phyloP scores from a whole-genome alignment of 2,797 vertebrate species.

The Cuniculus paca region DNA sequence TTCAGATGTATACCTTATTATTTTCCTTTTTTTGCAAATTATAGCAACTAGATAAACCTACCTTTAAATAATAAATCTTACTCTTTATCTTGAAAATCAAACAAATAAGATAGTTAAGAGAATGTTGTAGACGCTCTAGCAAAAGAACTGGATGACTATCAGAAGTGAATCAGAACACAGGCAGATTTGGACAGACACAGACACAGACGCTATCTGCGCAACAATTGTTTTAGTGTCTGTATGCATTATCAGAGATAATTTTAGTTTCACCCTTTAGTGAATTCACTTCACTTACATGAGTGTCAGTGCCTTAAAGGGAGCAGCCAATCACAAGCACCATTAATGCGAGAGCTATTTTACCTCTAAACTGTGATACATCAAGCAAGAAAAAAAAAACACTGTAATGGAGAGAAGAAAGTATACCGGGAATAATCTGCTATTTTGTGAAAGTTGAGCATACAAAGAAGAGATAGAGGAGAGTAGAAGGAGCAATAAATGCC shows the following conservation, averaged over 20 bases:
- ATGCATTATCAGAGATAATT: neutral
- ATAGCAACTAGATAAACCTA: neutral
- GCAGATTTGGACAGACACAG: fast-evolving
- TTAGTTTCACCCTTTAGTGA: neutral
- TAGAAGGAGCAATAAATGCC: neutral
- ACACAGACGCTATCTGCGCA: neutral
- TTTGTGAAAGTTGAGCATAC: neutral
- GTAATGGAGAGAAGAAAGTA: neutral
- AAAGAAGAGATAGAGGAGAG: neutral
- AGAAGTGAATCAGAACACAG: neutral
- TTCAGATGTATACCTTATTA: neutral
- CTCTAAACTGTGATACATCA: neutral
- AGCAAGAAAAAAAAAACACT: neutral
- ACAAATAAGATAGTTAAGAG: neutral
- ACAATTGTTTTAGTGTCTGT: neutral
- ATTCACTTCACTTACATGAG: neutral
- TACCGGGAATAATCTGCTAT: neutral
- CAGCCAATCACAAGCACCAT: neutral
- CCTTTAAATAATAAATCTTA: neutral
- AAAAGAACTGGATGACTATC: neutral
- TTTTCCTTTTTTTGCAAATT: neutral
- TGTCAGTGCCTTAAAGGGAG: neutral
- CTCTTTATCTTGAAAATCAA: neutral
- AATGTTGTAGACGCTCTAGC: neutral
- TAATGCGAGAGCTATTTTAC: neutral